phyloP scores from a whole-genome alignment of 2,113 vertebrate genomes.

The Muscicapa adusta region DNA sequence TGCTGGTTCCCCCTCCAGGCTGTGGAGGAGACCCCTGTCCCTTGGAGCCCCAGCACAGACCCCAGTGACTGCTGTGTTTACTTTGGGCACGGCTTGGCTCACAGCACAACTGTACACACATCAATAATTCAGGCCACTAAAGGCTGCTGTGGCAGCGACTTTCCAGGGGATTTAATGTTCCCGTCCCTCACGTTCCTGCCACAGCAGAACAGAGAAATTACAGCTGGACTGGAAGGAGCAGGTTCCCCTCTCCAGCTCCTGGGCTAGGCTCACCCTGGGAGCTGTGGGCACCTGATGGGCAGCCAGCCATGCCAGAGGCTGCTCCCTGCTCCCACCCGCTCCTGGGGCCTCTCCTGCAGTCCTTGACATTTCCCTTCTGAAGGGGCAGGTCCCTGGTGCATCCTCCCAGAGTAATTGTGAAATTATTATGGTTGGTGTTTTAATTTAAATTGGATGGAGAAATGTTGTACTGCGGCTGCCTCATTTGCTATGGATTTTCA shows the following conservation, averaged over 20 bases:
- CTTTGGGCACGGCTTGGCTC: not conserved
- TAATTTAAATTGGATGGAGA: slow-evolving; percentile 83
- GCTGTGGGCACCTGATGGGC: not conserved
- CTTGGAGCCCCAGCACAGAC: rapidly evolving
- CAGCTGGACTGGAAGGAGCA: slow-evolving; percentile 18
- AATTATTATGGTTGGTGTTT: slow-evolving; percentile 80
- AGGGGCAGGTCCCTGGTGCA: slow-evolving; percentile 74
- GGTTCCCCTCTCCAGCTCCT: slow-evolving; percentile 21
- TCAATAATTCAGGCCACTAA: slow-evolving; percentile 63
- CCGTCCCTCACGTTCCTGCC: slow-evolving; percentile 26
- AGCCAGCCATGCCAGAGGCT: not conserved
- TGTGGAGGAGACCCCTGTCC: rapidly evolving
- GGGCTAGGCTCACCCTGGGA: not conserved
- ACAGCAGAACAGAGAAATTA: slow-evolving; percentile 55
- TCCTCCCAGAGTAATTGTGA: slow-evolving; percentile 74
- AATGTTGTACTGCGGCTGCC: slow-evolving; percentile 77
- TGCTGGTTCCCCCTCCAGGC: not conserved
- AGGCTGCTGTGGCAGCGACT: not conserved
- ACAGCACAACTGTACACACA: not conserved
- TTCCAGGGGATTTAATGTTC: slow-evolving; percentile 32
- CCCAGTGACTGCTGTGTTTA: rapidly evolving
- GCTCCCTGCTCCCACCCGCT: not conserved
- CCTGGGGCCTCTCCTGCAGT: slow-evolving; percentile 34
- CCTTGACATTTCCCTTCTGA: slow-evolving; percentile 71
- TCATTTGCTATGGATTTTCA: slow-evolving; percentile 86